A percentile compares a stretch with the other conserved stretches of the same genome.
Conservation (phyloP, 2,797 vertebrate species). For the Eulemur mongoz region DNA sequence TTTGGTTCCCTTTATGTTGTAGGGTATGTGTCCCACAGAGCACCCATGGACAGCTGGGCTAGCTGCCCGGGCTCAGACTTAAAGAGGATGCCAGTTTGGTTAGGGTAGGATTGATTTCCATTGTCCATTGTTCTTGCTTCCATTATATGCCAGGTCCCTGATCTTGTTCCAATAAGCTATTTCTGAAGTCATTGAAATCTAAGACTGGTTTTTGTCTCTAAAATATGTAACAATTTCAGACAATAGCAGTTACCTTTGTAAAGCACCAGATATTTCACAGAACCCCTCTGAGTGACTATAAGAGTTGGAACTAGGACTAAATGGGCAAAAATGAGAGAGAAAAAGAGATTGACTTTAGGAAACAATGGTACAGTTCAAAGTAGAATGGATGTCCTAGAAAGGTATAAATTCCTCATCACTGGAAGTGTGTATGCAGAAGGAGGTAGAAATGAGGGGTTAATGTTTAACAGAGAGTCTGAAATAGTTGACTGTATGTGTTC, state of each 20-base stretch:
- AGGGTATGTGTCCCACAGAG: not conserved
- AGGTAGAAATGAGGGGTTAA: not conserved
- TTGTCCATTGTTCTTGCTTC: not conserved
- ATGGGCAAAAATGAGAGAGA: not conserved
- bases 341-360: not conserved
- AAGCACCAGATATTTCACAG: not conserved
- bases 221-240: not conserved
- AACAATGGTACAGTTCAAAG: not conserved
- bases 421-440: not conserved
- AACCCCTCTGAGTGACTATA: not conserved
- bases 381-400: not conserved
- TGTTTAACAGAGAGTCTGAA: not conserved
- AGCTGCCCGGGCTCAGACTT: not conserved
- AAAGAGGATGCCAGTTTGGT: not conserved
- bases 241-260: constrained; percentile 13
- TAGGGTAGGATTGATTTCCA: not conserved
- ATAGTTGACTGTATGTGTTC: not conserved
- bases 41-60: not conserved
- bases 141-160: not conserved
- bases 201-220: not conserved
- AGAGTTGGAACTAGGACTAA: not conserved
- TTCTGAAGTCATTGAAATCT: not conserved
- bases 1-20: not conserved
- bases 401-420: not conserved
- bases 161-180: not conserved